phyloP scores from a whole-genome alignment of 1,140 invertebrate genomes.

The Polypedilum vanderplanki region DNA sequence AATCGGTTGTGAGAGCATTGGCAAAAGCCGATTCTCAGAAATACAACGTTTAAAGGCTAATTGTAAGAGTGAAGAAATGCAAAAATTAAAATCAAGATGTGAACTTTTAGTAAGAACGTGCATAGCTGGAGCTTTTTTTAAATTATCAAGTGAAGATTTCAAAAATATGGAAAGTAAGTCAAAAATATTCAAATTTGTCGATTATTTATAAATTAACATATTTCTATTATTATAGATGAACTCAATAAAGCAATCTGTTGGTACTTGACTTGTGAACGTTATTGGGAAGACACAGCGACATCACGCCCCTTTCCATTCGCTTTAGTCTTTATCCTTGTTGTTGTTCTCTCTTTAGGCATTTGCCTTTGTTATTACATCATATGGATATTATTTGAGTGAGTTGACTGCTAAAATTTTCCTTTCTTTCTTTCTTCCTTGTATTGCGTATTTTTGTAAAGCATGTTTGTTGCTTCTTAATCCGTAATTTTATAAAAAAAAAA shows the following conservation, averaged over 20 bases:
- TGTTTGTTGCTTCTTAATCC: too few species aligned
- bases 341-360: conserved; percentile 68
- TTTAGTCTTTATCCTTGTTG: conserved; percentile 62
- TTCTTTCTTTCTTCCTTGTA: too few species aligned
- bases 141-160: conserved; percentile 73
- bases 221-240: conserved; percentile 56
- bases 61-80: conserved; percentile 71
- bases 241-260: conserved; percentile 81
- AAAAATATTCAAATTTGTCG: background rate
- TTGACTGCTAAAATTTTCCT: conserved; percentile 34
- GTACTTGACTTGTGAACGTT: conserved; percentile 84
- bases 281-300: conserved; percentile 78
- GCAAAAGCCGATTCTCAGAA: conserved; percentile 54
- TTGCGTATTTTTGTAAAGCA: too few species aligned
- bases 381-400: conserved; percentile 84
- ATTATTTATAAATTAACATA: conserved; percentile 28
- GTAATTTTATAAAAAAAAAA: too few species aligned
- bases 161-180: conserved; percentile 74
- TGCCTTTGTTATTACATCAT: conserved; percentile 85
- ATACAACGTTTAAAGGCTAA: conserved; percentile 66
- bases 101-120: conserved; percentile 59
- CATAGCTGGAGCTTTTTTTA: conserved; percentile 67
- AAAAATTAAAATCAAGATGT: conserved; percentile 62
- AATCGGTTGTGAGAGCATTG: background rate
- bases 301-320: conserved; percentile 59